These are phyloP conservation scores for Dryocosmus kuriphilus DNA, from an alignment of 2,888 invertebrate genomes.

Conservation along the genomic window DNA sequence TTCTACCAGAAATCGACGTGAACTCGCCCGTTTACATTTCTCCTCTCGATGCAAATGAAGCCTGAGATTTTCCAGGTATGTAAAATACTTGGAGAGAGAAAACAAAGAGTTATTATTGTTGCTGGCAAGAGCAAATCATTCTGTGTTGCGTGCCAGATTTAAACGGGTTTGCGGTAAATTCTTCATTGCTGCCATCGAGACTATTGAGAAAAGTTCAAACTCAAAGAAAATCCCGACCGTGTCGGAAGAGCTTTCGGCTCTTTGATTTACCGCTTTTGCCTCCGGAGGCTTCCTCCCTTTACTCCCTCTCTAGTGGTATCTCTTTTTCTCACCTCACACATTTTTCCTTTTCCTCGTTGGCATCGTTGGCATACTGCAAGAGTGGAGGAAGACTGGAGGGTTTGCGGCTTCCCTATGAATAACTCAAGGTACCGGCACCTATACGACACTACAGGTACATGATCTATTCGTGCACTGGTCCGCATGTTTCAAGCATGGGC, in stretches of 20 bases:
- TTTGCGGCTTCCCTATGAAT: slow-evolving; percentile 32
- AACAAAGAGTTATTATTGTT: slow-evolving; percentile 17
- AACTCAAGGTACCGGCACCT: slow-evolving; percentile 22
- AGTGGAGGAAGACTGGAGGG: slow-evolving; percentile 24
- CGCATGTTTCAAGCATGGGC: slow-evolving; percentile 3
- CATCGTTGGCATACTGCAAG: slow-evolving; percentile 17
- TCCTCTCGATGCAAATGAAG: slow-evolving; percentile 29
- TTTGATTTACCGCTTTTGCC: slow-evolving; percentile 40
- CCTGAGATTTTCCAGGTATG: not conserved
- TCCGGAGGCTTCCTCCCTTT: slow-evolving; percentile 20
- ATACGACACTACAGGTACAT: slow-evolving; percentile 10
- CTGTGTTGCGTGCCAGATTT: slow-evolving; percentile 14
- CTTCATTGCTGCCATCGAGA: slow-evolving; percentile 17
- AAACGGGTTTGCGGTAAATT: slow-evolving; percentile 30
- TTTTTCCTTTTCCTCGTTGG: slow-evolving; percentile 23
- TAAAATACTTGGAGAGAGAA: slow-evolving; percentile 8
- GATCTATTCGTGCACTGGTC: slow-evolving; percentile 18
- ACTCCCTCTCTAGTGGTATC: not conserved
- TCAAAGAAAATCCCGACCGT: slow-evolving; percentile 41
- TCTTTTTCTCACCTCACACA: slow-evolving; percentile 22
- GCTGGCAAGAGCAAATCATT: not conserved
- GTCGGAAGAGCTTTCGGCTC: slow-evolving; percentile 38
- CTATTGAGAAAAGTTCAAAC: slow-evolving; percentile 40
- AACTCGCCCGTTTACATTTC: slow-evolving; percentile 24
- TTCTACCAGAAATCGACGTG: slow-evolving; percentile 11